Evolutionary conservation across 2,113 vertebrate genomes (phyloP).

Genomic region (Hippolais icterina): DNA sequence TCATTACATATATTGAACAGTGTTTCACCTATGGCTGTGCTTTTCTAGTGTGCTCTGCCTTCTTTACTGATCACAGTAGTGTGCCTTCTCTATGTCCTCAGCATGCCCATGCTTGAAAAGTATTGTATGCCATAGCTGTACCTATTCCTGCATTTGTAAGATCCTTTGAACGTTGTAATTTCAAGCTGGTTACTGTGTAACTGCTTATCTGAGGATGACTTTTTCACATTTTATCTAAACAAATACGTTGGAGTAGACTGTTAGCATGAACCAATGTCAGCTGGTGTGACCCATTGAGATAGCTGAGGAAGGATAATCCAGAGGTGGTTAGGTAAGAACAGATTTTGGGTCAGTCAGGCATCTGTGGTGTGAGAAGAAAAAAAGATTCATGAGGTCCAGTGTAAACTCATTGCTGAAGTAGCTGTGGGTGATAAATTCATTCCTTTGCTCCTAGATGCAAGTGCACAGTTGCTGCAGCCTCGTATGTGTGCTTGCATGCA

Average conservation of each 20-base stretch:
- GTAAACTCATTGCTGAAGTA: not conserved
- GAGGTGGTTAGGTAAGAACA: not conserved
- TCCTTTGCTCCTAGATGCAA: not conserved
- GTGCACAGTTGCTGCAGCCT: not conserved
- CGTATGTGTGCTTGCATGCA: not conserved
- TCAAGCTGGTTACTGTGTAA: not conserved
- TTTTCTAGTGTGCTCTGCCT: not conserved
- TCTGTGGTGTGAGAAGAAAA: not conserved
- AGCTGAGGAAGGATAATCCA: not conserved
- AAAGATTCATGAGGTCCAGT: not conserved
- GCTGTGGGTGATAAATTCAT: not conserved
- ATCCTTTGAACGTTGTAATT: not conserved
- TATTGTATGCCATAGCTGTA: not conserved
- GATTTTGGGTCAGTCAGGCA: not conserved
- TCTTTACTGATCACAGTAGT: not conserved
- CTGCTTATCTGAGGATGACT: not conserved
- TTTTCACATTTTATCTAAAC: not conserved
- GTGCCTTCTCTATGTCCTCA: not conserved
- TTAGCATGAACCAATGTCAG: not conserved
- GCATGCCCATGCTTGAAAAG: not conserved
- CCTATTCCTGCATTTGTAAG: not conserved
- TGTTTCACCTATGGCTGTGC: not conserved
- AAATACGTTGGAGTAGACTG: not conserved
- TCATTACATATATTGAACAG: rapidly evolving
- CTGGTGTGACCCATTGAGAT: not conserved